phyloP scores from a whole-genome alignment of 2,888 invertebrate genomes.

The Allacma fusca region DNA sequence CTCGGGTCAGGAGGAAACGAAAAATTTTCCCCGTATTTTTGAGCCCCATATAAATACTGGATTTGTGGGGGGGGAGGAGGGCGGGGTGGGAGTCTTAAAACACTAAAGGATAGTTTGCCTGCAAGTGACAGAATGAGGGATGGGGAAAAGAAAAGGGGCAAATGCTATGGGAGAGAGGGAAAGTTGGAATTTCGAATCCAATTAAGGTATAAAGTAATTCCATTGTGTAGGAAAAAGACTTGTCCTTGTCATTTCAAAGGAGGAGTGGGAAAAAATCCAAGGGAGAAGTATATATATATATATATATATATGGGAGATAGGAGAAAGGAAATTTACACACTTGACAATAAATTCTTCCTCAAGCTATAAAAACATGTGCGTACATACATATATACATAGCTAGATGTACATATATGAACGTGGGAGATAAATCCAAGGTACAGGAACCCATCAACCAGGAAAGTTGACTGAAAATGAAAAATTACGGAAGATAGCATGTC shows the following conservation, averaged over 20 bases:
- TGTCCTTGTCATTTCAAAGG: slow-evolving; percentile 4
- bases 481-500: background rate
- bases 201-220: background rate
- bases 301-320: too few species aligned
- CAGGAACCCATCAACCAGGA: background rate
- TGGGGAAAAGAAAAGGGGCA: background rate
- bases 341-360: background rate
- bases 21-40: too few species aligned
- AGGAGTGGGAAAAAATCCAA: background rate
- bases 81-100: background rate
- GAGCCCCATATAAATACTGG: too few species aligned
- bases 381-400: too few species aligned
- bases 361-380: background rate
- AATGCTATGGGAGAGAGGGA: background rate
- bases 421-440: too few species aligned
- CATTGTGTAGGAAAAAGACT: background rate
- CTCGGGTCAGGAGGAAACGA: too few species aligned
- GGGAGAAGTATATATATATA: too few species aligned
- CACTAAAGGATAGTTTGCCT: background rate
- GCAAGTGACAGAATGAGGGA: background rate
- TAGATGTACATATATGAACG: too few species aligned
- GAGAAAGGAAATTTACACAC: background rate
- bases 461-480: background rate
- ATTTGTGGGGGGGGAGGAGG: background rate
- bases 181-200: slow-evolving; percentile 8